Conservation (phyloP, 2,888 invertebrate species). For the Torymus auratus region DNA sequence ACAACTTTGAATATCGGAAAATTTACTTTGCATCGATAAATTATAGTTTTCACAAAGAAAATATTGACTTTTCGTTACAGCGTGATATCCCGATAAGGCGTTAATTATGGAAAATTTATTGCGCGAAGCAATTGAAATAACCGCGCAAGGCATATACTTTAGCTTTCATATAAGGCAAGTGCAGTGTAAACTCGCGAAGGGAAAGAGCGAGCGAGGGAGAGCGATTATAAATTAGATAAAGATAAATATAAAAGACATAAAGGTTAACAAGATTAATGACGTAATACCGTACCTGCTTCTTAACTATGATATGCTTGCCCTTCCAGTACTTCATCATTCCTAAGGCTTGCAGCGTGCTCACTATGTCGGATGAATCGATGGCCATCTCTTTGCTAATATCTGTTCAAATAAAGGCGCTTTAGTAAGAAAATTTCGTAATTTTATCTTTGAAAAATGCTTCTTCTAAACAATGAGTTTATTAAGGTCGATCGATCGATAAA, state of each 20-base stretch:
- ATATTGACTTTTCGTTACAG: neutral
- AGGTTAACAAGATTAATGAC: constrained; percentile 51
- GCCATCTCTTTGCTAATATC: constrained; percentile 93
- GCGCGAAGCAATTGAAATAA: no score
- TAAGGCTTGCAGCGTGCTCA: constrained; percentile 96
- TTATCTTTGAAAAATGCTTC: no score
- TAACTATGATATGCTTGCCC: constrained; percentile 96
- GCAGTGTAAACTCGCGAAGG: no score
- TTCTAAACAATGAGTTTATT: no score
- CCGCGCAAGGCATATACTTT: no score
- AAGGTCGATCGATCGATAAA: no score
- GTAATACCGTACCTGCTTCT: constrained; percentile 86
- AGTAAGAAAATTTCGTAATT: neutral
- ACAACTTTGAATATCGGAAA: no score
- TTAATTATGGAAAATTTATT: no score
- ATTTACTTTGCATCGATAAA: neutral
- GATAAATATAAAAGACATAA: constrained; percentile 23
- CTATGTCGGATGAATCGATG: constrained; percentile 97
- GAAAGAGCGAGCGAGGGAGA: no score
- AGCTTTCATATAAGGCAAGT: no score
- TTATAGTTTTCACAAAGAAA: neutral
- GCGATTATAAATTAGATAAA: constrained; percentile 35
- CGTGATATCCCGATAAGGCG: neutral
- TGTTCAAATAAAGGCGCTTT: constrained; percentile 65
- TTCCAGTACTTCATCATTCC: constrained; percentile 99